These are phyloP conservation scores for Calephelis nemesis DNA, from an alignment of 1,140 invertebrate genomes.

Conservation along the genomic window DNA sequence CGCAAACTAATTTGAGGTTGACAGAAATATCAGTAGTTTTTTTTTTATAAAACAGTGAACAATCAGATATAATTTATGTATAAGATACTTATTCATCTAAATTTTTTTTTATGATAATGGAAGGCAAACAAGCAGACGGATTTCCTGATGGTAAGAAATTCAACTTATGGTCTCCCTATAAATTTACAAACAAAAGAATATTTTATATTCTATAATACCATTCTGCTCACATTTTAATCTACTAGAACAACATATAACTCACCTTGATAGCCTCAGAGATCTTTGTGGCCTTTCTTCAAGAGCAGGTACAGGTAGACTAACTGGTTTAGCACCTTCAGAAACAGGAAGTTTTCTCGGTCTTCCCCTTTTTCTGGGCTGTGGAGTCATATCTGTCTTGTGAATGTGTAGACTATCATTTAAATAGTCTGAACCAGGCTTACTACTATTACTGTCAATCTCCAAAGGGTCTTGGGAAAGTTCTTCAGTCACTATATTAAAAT, in stretches of 20 bases:
- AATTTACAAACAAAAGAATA: too few species aligned
- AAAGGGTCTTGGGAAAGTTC: constrained; percentile 73
- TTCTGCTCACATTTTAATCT: background rate
- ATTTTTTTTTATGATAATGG: too few species aligned
- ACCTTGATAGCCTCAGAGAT: constrained; percentile 70
- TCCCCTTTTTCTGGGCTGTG: constrained; percentile 73
- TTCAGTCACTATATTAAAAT: constrained; percentile 55
- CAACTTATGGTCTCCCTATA: too few species aligned
- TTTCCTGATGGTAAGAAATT: too few species aligned
- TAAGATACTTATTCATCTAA: too few species aligned
- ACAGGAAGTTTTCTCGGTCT: constrained; percentile 71
- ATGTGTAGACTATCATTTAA: constrained; percentile 36
- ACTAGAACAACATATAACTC: constrained; percentile 9
- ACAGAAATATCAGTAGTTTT: too few species aligned
- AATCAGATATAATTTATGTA: too few species aligned
- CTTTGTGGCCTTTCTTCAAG: constrained; percentile 72
- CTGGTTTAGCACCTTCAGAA: constrained; percentile 54
- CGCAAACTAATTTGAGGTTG: too few species aligned
- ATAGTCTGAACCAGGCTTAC: constrained; percentile 34
- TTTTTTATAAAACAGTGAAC: too few species aligned
- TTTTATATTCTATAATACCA: too few species aligned
- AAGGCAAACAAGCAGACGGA: too few species aligned
- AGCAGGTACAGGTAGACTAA: constrained; percentile 55
- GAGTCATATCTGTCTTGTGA: constrained; percentile 53
- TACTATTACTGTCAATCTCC: constrained; percentile 54